Conservation (phyloP, 2,113 vertebrate species). For the Telmatochromis brachygnathus region DNA sequence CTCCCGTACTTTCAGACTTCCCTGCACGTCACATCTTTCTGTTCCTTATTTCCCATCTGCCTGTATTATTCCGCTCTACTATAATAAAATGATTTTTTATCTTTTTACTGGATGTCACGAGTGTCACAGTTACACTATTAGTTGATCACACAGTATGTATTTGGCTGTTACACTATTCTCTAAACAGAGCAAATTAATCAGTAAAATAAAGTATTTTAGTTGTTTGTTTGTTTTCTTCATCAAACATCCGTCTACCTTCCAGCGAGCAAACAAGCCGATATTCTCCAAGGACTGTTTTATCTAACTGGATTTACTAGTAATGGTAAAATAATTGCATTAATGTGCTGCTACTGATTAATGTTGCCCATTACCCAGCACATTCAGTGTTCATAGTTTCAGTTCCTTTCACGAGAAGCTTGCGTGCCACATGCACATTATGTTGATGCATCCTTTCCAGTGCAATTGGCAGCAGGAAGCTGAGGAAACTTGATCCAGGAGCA, state of each 20-base stretch:
- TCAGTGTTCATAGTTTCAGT: neutral
- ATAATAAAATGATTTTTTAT: neutral
- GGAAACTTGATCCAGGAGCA: constrained; percentile 40
- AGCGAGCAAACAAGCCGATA: neutral
- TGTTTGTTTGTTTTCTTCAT: neutral
- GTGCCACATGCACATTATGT: neutral
- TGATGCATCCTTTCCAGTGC: neutral
- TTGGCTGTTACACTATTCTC: neutral
- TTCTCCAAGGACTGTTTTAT: neutral
- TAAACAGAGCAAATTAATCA: neutral
- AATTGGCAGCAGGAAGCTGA: constrained; percentile 8
- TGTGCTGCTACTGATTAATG: neutral
- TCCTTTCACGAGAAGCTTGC: neutral
- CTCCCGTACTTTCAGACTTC: neutral
- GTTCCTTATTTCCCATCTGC: neutral
- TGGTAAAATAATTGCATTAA: neutral
- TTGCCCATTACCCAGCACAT: neutral
- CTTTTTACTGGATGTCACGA: neutral
- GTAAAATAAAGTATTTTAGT: neutral
- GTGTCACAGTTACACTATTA: neutral
- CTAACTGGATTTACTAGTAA: neutral
- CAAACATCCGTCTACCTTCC: neutral
- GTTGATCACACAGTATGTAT: neutral
- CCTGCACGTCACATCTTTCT: neutral
- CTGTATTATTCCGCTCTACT: neutral